Evolutionary conservation across 2,888 invertebrate genomes (phyloP).

Genomic region (Tiphia femorata): DNA sequence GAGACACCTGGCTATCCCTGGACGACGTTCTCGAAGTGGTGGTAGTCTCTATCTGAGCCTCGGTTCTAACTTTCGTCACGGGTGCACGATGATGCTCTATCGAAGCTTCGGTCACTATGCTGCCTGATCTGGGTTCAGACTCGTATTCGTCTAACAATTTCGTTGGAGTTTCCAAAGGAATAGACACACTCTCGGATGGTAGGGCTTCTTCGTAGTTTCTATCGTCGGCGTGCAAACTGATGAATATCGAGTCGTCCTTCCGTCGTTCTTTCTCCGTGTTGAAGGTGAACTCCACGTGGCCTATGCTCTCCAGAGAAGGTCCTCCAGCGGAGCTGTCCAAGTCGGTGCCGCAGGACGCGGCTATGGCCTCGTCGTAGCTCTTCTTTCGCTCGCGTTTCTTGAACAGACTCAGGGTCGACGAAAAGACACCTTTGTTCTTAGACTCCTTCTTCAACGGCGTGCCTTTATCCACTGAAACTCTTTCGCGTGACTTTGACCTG

Average conservation of each 20-base stretch:
- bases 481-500: conserved; percentile 65
- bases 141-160: conserved; percentile 63
- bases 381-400: conserved; percentile 64
- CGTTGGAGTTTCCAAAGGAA: conserved; percentile 62
- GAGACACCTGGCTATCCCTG: conserved; percentile 41
- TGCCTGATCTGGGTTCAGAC: conserved; percentile 45
- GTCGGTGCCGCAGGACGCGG: conserved; percentile 25
- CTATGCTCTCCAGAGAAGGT: conserved; percentile 57
- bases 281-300: conserved; percentile 58
- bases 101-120: conserved; percentile 62
- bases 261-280: conserved; percentile 49
- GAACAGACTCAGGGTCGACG: conserved; percentile 65
- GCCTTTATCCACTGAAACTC: conserved; percentile 52
- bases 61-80: conserved; percentile 40
- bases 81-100: conserved; percentile 60
- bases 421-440: conserved; percentile 66
- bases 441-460: conserved; percentile 58
- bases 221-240: conserved; percentile 57
- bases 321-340: conserved; percentile 18
- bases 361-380: conserved; percentile 55
- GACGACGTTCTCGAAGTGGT: conserved; percentile 28
- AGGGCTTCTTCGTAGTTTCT: conserved; percentile 55
- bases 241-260: conserved; percentile 56
- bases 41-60: conserved; percentile 45
- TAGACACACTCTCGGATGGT: conserved; percentile 63